These are phyloP conservation scores for Trichacis sp. DNA, from an alignment of 2,888 invertebrate species.

Conservation along the genomic window DNA sequence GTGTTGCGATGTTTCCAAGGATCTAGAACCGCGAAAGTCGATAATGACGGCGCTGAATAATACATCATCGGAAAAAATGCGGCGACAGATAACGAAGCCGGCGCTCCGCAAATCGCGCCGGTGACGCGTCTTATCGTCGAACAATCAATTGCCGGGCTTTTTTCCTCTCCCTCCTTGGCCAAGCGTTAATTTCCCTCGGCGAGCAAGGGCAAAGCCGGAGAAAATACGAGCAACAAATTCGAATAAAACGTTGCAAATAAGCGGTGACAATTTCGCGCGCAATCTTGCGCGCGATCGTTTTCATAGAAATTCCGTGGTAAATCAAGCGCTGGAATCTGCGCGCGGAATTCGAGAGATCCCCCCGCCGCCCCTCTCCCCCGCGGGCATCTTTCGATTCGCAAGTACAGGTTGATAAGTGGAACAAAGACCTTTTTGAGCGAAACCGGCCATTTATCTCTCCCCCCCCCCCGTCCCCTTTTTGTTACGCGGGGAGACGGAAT, in stretches of 20 bases:
- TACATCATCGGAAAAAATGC: not conserved
- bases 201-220: too few relatives aligned
- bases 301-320: conserved; percentile 39
- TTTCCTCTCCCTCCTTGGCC: too few relatives aligned
- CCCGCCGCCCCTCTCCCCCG: not conserved
- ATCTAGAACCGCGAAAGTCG: not conserved
- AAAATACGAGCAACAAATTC: conserved; percentile 6
- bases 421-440: conserved; percentile 19
- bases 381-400: conserved; percentile 7
- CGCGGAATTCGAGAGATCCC: conserved; percentile 22
- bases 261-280: conserved; percentile 40
- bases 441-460: conserved; percentile 10
- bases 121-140: too few relatives aligned
- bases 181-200: too few relatives aligned
- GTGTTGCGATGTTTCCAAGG: conserved; percentile 7
- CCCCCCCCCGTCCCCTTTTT: too few relatives aligned
- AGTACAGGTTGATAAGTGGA: conserved; percentile 19
- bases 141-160: too few relatives aligned
- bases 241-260: conserved; percentile 18
- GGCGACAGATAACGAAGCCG: too few relatives aligned
- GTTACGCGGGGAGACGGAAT: conserved; percentile 18
- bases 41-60: not conserved
- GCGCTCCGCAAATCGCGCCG: too few relatives aligned
- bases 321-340: conserved; percentile 31
- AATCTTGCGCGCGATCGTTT: conserved; percentile 43